Evolutionary conservation across 2,888 invertebrate genomes (phyloP), one percentile per base, ranked within the genome.

Genomic region (Hydriomena furcata): DNA sequence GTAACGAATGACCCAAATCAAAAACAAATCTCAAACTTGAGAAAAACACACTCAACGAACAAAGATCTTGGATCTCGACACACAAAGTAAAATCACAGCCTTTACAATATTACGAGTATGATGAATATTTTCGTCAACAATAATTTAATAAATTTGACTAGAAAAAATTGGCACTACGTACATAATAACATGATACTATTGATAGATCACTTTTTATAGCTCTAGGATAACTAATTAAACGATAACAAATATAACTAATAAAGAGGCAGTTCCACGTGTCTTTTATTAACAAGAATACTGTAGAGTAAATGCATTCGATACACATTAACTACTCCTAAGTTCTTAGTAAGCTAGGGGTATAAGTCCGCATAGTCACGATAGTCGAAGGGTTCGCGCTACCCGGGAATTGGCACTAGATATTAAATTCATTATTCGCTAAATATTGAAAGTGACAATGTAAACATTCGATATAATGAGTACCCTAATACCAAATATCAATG

Each of bases 11-110:
- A 38, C 28, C 10, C 21, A 30, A 46, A 42, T 46, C 30, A 50
- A 52, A 38, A 44, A 50, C 36, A 46, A 45, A 62, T 52, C 12
- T 60, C 55, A 43, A 64, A 38, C 58, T 63, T 68, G 65, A 71
- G 63, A 68, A 60, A 42, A 63, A 66, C 66, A 63, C 51, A 63
- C 62, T 44, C 57, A 63, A 63, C 73, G 47, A 71, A 73, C 66
- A 60, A 63, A 72, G 76, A 83, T 83, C 80, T 76, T 73, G 68
- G 81, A 79, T 82, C 79, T 71, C 69, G 76, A 71, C 69, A 73
- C 71, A 76, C 71, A 84, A 87, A 86, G 70, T 73, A 83, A 61
- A 86, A 77, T 89, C 89, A 89, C 89, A 89, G 89, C 89, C 88
- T 76, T 83, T 66, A 82, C 70, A 80, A 78, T 79, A 81, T 81